Evolutionary conservation across 2,888 invertebrate species (phyloP).

Genomic region (Magallana nippona): DNA sequence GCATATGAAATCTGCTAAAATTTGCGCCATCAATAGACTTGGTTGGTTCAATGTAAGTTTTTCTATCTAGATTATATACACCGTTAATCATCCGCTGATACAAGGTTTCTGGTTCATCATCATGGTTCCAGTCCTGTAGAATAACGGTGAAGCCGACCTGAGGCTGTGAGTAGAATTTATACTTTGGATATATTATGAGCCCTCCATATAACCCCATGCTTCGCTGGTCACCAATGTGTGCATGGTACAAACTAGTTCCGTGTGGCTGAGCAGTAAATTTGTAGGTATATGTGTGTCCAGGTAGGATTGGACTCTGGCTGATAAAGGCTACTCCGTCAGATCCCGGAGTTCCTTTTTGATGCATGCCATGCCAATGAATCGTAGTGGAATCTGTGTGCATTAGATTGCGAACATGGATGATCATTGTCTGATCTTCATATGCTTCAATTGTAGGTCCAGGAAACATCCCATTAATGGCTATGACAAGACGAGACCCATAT

Average conservation of each 20-base stretch:
- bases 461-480: constrained; percentile 62
- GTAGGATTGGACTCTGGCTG: constrained; percentile 66
- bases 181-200: constrained; percentile 53
- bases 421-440: constrained; percentile 57
- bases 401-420: constrained; percentile 55
- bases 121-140: constrained; percentile 54
- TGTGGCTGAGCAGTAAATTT: constrained; percentile 57
- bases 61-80: constrained; percentile 16
- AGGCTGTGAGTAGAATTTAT: not conserved
- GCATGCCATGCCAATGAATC: constrained; percentile 68
- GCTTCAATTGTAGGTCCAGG: constrained; percentile 68
- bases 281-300: constrained; percentile 62
- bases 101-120: constrained; percentile 47
- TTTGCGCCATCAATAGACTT: constrained; percentile 41
- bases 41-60: not conserved
- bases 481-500: constrained; percentile 53
- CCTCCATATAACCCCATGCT: constrained; percentile 62
- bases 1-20: constrained; percentile 46
- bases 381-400: constrained; percentile 60
- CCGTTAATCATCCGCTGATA: constrained; percentile 43
- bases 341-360: constrained; percentile 58
- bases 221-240: constrained; percentile 63
- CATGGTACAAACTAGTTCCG: constrained; percentile 65
- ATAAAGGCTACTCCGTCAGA: constrained; percentile 67
- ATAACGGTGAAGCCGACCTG: constrained; percentile 43